Conservation (phyloP, 2,888 invertebrate genomes). For the Trissonchulus sp. region DNA sequence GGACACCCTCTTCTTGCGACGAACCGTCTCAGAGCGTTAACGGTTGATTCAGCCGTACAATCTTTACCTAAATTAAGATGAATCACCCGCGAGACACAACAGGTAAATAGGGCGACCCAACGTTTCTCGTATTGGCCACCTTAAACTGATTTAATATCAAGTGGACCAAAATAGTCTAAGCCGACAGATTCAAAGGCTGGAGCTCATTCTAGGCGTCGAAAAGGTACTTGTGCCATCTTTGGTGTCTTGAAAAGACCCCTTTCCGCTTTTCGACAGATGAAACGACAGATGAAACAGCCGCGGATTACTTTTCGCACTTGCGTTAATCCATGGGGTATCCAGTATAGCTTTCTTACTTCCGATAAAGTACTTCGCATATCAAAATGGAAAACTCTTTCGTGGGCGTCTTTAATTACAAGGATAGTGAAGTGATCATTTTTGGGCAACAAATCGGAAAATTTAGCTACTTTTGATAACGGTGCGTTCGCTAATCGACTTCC, state of each 20-base stretch:
- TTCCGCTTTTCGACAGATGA: no score
- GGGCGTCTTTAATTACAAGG: conserved; percentile 6
- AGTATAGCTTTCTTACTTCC: not conserved
- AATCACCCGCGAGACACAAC: not conserved
- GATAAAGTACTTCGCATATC: not conserved
- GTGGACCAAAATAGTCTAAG: conserved; percentile 52
- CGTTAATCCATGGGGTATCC: not conserved
- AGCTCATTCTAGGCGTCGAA: not conserved
- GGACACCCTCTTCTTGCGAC: conserved; percentile 18
- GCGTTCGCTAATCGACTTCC: not conserved
- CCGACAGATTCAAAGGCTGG: conserved; percentile 39
- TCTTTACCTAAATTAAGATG: conserved; percentile 15
- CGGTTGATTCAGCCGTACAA: not conserved
- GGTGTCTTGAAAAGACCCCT: not conserved
- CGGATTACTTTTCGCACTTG: not conserved
- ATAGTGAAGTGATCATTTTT: conserved; percentile 1
- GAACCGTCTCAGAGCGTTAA: conserved; percentile 16
- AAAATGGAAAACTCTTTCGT: conserved; percentile 2
- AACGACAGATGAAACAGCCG: not conserved
- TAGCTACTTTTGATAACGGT: not conserved
- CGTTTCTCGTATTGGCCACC: conserved; percentile 36
- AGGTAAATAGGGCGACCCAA: not conserved
- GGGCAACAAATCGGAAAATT: not conserved
- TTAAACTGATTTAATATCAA: conserved; percentile 41
- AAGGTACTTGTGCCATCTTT: not conserved